Base-by-base conservation (phyloP, 2,888 invertebrate genomes). In the Amiota communis region DNA sequence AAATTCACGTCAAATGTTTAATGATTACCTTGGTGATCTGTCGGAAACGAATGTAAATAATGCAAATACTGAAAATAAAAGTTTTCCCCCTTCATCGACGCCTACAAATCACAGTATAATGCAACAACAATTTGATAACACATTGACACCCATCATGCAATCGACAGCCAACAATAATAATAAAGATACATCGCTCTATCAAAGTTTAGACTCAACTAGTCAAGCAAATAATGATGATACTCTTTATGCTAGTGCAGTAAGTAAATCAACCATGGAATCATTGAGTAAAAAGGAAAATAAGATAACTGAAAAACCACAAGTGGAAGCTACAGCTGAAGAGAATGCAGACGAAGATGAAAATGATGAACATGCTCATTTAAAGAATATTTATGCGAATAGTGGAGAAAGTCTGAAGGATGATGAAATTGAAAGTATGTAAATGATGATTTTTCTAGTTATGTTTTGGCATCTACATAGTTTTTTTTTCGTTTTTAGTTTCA, bases 11-110 rank as follows among this genome's bases (percentile, higher is more conserved):
- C 82, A 87, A 63, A 74, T 85, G 15, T 83, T 88, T 8, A 77
- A 88, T 36, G 88, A 89, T 53, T 87, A 81, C 61, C 73, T 88
- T 0, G 83, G 86, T 11, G 84, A 85, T 47, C 79, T 88, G 1
- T 78, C 81, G 1, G 20, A 74, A 1, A 10, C 72, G 1, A 63
- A 72, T 8, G 36, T 69, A 4, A 46, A 13, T 23, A 36, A 11
- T 59, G 48, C 6, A 13, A 20, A 20, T 17, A 36, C 0, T 23
- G 23, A 51, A 12, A 9, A 72, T 12, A 8, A 74, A 20, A 56
- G 64, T 11, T 73, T 78, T 3, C 1, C 59, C 0, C 48, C 48
- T 71, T 3, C 83, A 71, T 88, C 88, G 20, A 86, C 87, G 48
- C 87, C 87, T 8, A 81, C 79, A 0, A 76, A 80, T 49, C 75